Conservation (phyloP, 2,113 vertebrate species). For the Xenopus tropicalis region UCB_Xtro_10.0 CM004450.2:39504001-39504500, state of each 20-base stretch:
- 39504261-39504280: slow-evolving; percentile 11
- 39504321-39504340: neutral
- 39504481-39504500: slow-evolving; percentile 43
- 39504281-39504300: slow-evolving; percentile 24
- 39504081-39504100: too few species aligned
- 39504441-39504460: slow-evolving; percentile 44
- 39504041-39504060: too few species aligned
- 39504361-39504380: slow-evolving; percentile 45
- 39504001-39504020: too few species aligned
- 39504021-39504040: too few species aligned
- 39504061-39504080: too few species aligned
- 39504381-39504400: slow-evolving; percentile 45
- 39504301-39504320: too few species aligned
- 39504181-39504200: too few species aligned
- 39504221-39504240: neutral
- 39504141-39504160: too few species aligned
- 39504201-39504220: too few species aligned
- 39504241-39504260: slow-evolving; percentile 4
- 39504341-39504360: slow-evolving; percentile 40
- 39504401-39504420: slow-evolving; percentile 42
- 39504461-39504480: slow-evolving; percentile 41
- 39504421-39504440: slow-evolving; percentile 43
- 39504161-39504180: too few species aligned
- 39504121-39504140: too few species aligned
- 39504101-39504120: too few species aligned